Conservation (phyloP, 64 coral and sea anemone species). For the Trachythela sp. region DNA sequence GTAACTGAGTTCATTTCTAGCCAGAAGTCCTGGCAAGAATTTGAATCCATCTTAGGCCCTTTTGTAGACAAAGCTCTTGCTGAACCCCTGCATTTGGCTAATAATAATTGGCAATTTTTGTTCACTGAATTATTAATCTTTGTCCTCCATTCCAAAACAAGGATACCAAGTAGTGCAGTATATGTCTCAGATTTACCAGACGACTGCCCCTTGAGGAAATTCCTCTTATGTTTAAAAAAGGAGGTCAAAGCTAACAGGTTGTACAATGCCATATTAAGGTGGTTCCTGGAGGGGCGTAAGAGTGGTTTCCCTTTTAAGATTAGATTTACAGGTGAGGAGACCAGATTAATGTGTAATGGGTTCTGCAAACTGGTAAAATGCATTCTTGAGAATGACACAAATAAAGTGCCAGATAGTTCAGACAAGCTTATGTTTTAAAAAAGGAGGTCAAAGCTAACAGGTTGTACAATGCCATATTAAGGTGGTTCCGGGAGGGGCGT, state of each 20-base stretch:
- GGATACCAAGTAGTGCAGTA: conserved; percentile 10
- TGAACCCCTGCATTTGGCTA: neutral
- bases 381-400: neutral
- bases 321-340: conserved; percentile 42
- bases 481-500: conserved; percentile 36
- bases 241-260: conserved; percentile 37
- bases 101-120: conserved; percentile 9
- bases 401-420: conserved; percentile 17
- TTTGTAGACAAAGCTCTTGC: too few relatives aligned
- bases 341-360: neutral
- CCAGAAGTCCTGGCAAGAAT: too few relatives aligned
- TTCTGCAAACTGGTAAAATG: conserved; percentile 22
- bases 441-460: conserved; percentile 32
- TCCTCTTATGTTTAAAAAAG: conserved; percentile 32
- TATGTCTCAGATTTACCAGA: conserved; percentile 5
- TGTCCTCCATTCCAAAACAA: conserved; percentile 3
- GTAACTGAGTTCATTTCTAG: too few relatives aligned
- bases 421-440: conserved; percentile 24
- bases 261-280: conserved; percentile 32
- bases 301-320: neutral
- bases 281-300: conserved; percentile 37
- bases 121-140: neutral
- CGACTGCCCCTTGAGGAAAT: conserved; percentile 34
- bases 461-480: conserved; percentile 35
- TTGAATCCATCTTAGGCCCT: too few relatives aligned